Base-by-base conservation (phyloP, 2,888 invertebrate genomes). In the Eretmocerus hayati region DNA sequence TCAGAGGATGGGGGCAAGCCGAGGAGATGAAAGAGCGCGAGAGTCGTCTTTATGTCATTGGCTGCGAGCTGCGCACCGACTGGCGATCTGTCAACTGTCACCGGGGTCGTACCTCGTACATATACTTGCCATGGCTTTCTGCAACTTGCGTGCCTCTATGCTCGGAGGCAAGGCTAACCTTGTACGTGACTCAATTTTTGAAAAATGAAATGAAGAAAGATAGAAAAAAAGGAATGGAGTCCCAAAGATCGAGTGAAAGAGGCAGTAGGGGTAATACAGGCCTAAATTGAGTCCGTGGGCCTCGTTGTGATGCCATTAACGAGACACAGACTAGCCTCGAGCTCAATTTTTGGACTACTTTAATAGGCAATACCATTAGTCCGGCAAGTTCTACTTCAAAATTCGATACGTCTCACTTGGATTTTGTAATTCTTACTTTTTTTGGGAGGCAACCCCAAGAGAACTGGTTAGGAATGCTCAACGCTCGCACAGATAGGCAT, bases 301-400 rank as follows among this genome's bases (percentile, higher is more conserved):
- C 41, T 51, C 47, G 47, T 51, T 41, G 47, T 43, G 47, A 47
- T 51, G 51, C 51, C 32, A 44, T 51, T 51, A 47, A 51, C 44
- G 47, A 51, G 43, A 23, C n/a, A 20, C 32, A 16, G 38, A 13
- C 26, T 11, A 11, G 1, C 26, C 26, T 6, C 26, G 26, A 26
- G 26, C 26, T 26, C n/a, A n/a, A n/a, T n/a, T n/a, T n/a, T n/a
- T n/a, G n/a, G n/a, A n/a, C n/a, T n/a, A n/a, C n/a, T n/a, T n/a
- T n/a, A n/a, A n/a, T n/a, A n/a, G n/a, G n/a, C n/a, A n/a, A n/a
- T n/a, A n/a, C n/a, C n/a, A n/a, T n/a, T n/a, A n/a, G n/a, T n/a
- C n/a, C n/a, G n/a, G n/a, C n/a, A n/a, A n/a, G n/a, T n/a, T n/a
- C n/a, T n/a, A n/a, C n/a, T n/a, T n/a, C n/a, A n/a, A n/a, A n/a